Percentiles rank a stretch among this genome's conserved stretches.
These are phyloP conservation scores for Glaucidium brasilianum DNA, from an alignment of 2,113 vertebrate genomes.

Conservation along the genomic window DNA sequence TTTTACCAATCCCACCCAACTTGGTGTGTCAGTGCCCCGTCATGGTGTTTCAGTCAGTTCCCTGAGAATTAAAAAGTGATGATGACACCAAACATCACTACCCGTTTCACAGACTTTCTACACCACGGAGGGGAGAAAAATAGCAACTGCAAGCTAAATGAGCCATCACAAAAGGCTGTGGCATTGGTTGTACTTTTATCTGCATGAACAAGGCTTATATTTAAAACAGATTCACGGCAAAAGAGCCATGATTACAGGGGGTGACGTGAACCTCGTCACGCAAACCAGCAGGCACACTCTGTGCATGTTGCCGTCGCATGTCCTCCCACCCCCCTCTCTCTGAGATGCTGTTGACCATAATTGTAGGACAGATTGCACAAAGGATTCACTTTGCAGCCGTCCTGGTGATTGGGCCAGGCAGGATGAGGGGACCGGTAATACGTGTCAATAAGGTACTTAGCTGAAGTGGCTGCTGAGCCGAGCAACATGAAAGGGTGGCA, in stretches of 20 bases:
- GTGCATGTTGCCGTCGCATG: fast-evolving
- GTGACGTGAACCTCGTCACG: background rate
- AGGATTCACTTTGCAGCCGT: background rate
- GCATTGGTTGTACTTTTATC: background rate
- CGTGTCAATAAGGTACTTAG: background rate
- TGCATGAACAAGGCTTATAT: background rate
- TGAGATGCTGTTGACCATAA: background rate
- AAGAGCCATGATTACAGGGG: background rate
- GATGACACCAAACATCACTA: background rate
- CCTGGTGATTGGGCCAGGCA: background rate
- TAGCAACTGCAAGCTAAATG: background rate
- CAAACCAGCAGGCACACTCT: background rate
- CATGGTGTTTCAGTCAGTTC: fast-evolving
- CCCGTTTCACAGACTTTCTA: background rate
- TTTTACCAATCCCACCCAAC: background rate
- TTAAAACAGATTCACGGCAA: background rate
- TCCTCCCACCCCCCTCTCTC: background rate
- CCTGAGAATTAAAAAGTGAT: background rate
- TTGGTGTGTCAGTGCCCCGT: background rate
- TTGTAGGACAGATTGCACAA: background rate
- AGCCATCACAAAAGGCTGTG: background rate
- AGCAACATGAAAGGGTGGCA: background rate
- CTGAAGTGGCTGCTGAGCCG: background rate
- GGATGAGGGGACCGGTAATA: background rate
- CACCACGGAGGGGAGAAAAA: background rate